Percentiles rank a stretch among this genome's conserved stretches.
Conservation (phyloP, 2,888 invertebrate genomes). For the Catocala fraxini region DNA sequence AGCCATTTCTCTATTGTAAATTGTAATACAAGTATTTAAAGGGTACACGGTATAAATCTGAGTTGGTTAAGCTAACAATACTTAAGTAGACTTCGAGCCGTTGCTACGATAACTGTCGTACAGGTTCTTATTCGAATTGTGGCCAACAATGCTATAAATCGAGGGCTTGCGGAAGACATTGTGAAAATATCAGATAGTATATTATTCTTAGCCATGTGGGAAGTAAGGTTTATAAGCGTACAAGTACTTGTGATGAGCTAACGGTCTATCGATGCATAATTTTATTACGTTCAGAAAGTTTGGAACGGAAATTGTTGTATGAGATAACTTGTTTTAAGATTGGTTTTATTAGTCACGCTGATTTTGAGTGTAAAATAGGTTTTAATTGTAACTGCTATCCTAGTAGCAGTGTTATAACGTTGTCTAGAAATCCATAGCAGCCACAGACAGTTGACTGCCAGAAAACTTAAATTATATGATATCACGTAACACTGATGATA, state of each 20-base stretch:
- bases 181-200: constrained; percentile 78
- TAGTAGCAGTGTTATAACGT: too few relatives aligned
- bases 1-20: constrained; percentile 52
- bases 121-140: constrained; percentile 73
- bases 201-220: constrained; percentile 60
- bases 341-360: too few relatives aligned
- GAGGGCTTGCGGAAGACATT: constrained; percentile 73
- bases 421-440: too few relatives aligned
- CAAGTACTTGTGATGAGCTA: constrained; percentile 14
- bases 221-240: constrained; percentile 33
- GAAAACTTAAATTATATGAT: too few relatives aligned
- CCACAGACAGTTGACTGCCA: too few relatives aligned
- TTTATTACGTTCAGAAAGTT: constrained; percentile 26
- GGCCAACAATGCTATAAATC: constrained; percentile 76
- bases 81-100: constrained; percentile 62
- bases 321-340: neutral
- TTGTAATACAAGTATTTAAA: constrained; percentile 62
- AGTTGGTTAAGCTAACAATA: constrained; percentile 65
- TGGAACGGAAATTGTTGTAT: constrained; percentile 32
- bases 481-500: too few relatives aligned
- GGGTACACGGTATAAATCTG: constrained; percentile 68
- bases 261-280: constrained; percentile 25
- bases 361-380: too few relatives aligned
- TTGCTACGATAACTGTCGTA: constrained; percentile 79
- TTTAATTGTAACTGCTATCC: too few relatives aligned